Evolutionary conservation across 2,113 vertebrate genomes (phyloP), one percentile per base, ranked within the genome.

Genomic region (Glareola pratincola): DNA sequence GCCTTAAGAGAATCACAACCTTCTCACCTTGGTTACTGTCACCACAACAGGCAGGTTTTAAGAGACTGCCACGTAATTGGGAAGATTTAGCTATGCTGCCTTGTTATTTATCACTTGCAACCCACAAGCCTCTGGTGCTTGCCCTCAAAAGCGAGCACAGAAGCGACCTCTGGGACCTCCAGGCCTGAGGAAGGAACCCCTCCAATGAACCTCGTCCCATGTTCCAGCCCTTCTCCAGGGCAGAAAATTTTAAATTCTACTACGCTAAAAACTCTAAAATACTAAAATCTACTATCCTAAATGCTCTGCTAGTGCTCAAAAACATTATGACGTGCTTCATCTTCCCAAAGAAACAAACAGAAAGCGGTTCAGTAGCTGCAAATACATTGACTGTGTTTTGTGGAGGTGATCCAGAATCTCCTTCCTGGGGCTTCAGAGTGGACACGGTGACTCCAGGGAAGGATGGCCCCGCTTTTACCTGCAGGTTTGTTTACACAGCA

Each of bases 301-400:
- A 29, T 5, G 23, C 57, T 66, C 71, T 56, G 30, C 34, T 50
- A 59, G 50, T 4, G 5, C n/a, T 79, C 14, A 59, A 54, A 47
- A 67, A 62, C 1, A 5, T 48, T 8, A 37, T 30, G 59, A 56
- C 2, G 13, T 0, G 2, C 9, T 56, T 57, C 22, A 29, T 3
- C 71, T 73, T 56, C 45, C 37, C 39, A 34, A 78, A 59, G 34
- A 47, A 80, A 16, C 8, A 32, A 69, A 57, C 6, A 26, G 7
- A 8, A 54, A 56, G 74, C 3, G 15, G 10, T 21, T 63, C 54
- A 20, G 32, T 7, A 43, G 30, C 39, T 71, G n/a, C 8, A 37
- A 79, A 41, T 36, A 53, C 14, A 12, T 1, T 2, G 26, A 17
- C n/a, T 16, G 32, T 1, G 4, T 26, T 50, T 18, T 18, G 24